Evolutionary conservation across 2,888 invertebrate species (phyloP), one percentile per base, ranked within the genome.

Genomic region (Melanchra persicariae): DNA sequence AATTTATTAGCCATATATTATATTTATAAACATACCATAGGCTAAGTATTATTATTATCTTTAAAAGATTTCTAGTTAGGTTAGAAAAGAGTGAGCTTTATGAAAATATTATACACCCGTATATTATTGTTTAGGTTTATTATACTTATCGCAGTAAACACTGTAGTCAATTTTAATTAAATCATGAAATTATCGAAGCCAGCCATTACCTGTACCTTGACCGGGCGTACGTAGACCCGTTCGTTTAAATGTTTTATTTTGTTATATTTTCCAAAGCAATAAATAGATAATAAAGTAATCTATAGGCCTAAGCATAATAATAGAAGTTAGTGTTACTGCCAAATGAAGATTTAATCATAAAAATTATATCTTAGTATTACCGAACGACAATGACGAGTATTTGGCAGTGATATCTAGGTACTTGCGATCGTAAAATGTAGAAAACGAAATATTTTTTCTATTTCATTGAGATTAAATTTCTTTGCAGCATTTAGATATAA

Each of bases 21-120:
- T 95, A 94, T 95, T 95, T 95, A 95, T 96, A 93, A 93, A 95
- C 95, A 95, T 96, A 96, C 96, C 96, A 96, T 96, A 96, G 95
- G 93, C 85, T 95, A 95, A 95, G 95, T 92, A 92, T 93, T 93
- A 91, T 94, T 92, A 92, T 93, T 94, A 94, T 94, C 94, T 95
- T 95, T 91, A 90, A 93, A 95, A 94, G 94, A 95, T 94, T 94
- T 93, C 89, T 95, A 93, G 93, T 90, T 94, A 94, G 93, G 91
- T 90, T 94, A 94, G 91, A 90, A 94, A 94, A 89, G 95, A 95
- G 95, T 95, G 95, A 95, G 95, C 95, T 95, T 95, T 95, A 94
- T 91, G 90, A 91, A 90, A 91, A 92, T 91, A 92, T 90, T 90
- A 90, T 91, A 91, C 90, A 91, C 85, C 89, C 89, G 89, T 93